Evolutionary conservation across 2,797 vertebrate genomes (phyloP).

Genomic region (Champsocephalus esox): DNA sequence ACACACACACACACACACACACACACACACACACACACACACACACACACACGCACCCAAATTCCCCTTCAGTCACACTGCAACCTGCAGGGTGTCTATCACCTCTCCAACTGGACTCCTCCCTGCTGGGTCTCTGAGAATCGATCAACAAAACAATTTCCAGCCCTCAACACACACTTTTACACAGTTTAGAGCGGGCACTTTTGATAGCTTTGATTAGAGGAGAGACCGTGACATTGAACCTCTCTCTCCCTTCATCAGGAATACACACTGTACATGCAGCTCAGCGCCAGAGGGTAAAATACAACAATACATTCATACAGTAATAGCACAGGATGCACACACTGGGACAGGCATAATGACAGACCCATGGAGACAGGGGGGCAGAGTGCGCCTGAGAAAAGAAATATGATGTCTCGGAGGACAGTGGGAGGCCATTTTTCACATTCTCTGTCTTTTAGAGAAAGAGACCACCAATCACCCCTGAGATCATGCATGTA

Average conservation of each 20-base stretch:
- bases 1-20: not conserved
- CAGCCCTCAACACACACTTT: slow-evolving; percentile 15
- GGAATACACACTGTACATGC: too few relatives aligned
- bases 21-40: not conserved
- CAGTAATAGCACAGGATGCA: not conserved
- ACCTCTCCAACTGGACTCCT: slow-evolving; percentile 24
- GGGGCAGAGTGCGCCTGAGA: slow-evolving; percentile 10
- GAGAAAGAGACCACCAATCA: slow-evolving; percentile 12
- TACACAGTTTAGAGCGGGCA: slow-evolving; percentile 10
- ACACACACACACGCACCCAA: not conserved
- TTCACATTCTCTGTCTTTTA: slow-evolving; percentile 44
- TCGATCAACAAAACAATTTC: slow-evolving; percentile 19
- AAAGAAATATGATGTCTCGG: slow-evolving; percentile 35
- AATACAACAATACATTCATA: slow-evolving; percentile 40
- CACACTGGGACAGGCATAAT: slow-evolving; percentile 1
- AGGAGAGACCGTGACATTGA: slow-evolving; percentile 43
- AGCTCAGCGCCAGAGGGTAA: slow-evolving; percentile 23
- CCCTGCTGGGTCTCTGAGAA: slow-evolving; percentile 19
- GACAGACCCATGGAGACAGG: slow-evolving; percentile 29
- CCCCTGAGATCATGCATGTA: slow-evolving; percentile 14
- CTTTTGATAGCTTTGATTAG: slow-evolving; percentile 37
- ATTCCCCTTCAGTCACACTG: too few relatives aligned
- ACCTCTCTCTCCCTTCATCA: slow-evolving; percentile 28
- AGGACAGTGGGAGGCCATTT: slow-evolving; percentile 38
- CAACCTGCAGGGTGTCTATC: slow-evolving; percentile 3